Conservation (phyloP, 1,140 invertebrate species). For the Ceratosolen solmsi region DNA sequence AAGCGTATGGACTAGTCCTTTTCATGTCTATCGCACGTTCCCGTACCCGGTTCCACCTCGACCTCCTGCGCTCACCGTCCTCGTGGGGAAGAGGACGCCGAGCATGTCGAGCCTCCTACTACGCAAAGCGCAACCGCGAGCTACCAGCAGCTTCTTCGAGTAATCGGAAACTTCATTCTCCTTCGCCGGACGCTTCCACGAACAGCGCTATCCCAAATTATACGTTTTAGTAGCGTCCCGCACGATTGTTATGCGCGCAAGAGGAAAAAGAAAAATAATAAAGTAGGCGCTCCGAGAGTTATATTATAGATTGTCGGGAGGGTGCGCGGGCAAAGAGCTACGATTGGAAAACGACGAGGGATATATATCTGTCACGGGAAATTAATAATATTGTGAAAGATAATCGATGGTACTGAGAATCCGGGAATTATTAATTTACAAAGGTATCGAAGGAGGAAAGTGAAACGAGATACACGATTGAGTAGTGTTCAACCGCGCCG, state of each 20-base stretch:
- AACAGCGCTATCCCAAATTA: constrained; percentile 33
- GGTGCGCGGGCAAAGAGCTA: neutral
- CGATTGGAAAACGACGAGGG: neutral
- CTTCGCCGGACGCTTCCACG: neutral
- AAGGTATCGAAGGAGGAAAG: neutral
- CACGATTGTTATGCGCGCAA: constrained; percentile 8
- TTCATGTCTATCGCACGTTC: neutral
- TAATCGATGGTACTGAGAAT: neutral
- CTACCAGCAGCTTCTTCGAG: neutral
- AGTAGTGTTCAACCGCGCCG: too few relatives aligned
- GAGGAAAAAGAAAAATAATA: constrained; percentile 14
- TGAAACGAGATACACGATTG: neutral
- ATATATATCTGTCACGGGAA: neutral
- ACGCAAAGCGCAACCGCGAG: constrained; percentile 29
- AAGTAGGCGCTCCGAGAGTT: neutral
- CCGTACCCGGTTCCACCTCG: neutral
- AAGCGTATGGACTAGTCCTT: neutral
- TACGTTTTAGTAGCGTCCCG: constrained; percentile 24
- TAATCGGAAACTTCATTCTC: constrained; percentile 40
- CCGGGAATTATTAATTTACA: neutral
- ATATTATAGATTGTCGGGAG: constrained; percentile 10
- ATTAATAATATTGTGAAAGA: neutral
- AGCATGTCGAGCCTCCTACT: constrained; percentile 18
- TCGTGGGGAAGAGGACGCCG: neutral
- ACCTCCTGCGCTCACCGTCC: neutral